Evolutionary conservation across 2,888 invertebrate species (phyloP).

Genomic region (Drosophila koepferae): DNA sequence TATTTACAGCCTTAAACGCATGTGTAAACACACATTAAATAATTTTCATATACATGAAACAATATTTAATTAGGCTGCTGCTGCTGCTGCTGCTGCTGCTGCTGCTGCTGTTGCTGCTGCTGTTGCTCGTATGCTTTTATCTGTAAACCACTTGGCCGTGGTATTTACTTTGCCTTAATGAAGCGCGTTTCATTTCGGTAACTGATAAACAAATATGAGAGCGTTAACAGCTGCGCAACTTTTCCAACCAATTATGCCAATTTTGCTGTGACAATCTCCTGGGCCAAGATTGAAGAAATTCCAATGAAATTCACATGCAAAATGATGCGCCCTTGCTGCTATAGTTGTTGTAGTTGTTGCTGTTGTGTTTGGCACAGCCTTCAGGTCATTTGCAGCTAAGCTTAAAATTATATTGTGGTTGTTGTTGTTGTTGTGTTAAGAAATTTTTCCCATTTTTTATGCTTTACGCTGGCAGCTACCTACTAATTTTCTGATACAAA

Average conservation of each 20-base stretch:
- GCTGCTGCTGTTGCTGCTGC: not conserved
- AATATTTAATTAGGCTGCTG: slow-evolving; percentile 52
- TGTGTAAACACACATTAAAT: slow-evolving; percentile 45
- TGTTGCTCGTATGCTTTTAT: slow-evolving; percentile 32
- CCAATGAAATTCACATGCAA: slow-evolving; percentile 41
- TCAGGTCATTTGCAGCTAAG: slow-evolving; percentile 70
- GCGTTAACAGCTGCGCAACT: slow-evolving; percentile 62
- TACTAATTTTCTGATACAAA: slow-evolving; percentile 78
- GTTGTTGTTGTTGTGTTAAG: slow-evolving; percentile 35
- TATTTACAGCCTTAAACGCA: slow-evolving; percentile 55
- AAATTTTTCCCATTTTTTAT: slow-evolving; percentile 58
- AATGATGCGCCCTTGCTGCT: not conserved
- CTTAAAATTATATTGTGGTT: slow-evolving; percentile 60
- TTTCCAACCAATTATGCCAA: slow-evolving; percentile 17
- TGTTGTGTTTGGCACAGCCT: slow-evolving; percentile 47
- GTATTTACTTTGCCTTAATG: slow-evolving; percentile 77
- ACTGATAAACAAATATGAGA: slow-evolving; percentile 78
- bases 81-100: not conserved
- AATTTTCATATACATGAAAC: slow-evolving; percentile 41
- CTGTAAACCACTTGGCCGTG: slow-evolving; percentile 68
- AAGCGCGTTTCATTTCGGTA: slow-evolving; percentile 53
- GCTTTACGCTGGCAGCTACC: slow-evolving; percentile 59
- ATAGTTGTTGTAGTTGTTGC: slow-evolving; percentile 2
- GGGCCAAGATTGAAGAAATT: slow-evolving; percentile 25
- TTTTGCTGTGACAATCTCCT: slow-evolving; percentile 24